Evolutionary conservation across 2,888 invertebrate species (phyloP).

Genomic region (Darwinula stevensoni): DNA sequence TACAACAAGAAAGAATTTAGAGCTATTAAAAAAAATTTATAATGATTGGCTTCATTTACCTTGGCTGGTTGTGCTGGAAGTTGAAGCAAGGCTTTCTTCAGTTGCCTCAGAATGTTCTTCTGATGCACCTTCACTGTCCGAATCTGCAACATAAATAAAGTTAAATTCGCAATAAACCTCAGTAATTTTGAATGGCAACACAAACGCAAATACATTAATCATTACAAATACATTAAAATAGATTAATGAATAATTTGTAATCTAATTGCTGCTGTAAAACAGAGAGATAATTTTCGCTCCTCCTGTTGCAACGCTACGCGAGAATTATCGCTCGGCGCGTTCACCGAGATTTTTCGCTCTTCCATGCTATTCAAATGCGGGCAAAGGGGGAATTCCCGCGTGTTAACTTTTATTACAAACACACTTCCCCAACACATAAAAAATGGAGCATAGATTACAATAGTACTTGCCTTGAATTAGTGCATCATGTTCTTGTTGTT

Average conservation of each 20-base stretch:
- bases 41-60: conserved; percentile 2
- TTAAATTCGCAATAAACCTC: conserved; percentile 2
- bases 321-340: conserved; percentile 2
- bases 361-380: conserved; percentile 2
- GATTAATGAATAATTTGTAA: conserved; percentile 2
- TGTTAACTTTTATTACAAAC: conserved; percentile 2
- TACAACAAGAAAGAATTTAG: conserved; percentile 2
- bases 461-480: conserved; percentile 2
- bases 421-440: conserved; percentile 2
- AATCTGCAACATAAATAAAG: conserved; percentile 2
- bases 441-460: conserved; percentile 1
- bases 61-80: conserved; percentile 2
- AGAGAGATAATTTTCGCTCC: conserved; percentile 2
- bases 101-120: conserved; percentile 2
- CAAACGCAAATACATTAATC: conserved; percentile 2
- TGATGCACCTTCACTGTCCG: conserved; percentile 2
- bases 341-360: conserved; percentile 2
- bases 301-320: too few relatives aligned
- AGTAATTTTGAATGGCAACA: conserved; percentile 1
- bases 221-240: conserved; percentile 2
- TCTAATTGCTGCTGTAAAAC: conserved; percentile 2
- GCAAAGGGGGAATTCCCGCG: conserved; percentile 2
- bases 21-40: conserved; percentile 2
- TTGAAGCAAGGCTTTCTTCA: conserved; percentile 2
- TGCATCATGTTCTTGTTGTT: conserved; percentile 2